A percentile compares a stretch with the other conserved stretches of the same genome.
Evolutionary conservation across 2,113 vertebrate genomes (phyloP).

Genomic region (Donacobius atricapilla): DNA sequence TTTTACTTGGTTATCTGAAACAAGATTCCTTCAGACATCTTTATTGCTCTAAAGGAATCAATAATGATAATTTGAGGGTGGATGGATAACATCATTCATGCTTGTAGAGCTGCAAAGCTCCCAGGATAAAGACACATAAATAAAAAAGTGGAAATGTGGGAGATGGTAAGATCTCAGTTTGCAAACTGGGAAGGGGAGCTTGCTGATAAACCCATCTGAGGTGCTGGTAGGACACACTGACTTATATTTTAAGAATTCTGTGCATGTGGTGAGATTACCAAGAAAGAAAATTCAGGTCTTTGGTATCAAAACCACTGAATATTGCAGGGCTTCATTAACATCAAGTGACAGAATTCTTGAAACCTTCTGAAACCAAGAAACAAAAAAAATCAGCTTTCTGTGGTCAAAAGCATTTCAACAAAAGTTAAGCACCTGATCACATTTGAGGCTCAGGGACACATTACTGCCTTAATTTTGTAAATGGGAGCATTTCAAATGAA

Average conservation of each 20-base stretch:
- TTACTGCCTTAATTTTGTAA: background rate
- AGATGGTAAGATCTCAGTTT: background rate
- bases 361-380: background rate
- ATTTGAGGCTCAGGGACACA: background rate
- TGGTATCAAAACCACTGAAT: background rate
- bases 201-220: background rate
- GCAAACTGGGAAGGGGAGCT: background rate
- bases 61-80: background rate
- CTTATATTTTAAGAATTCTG: background rate
- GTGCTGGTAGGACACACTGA: background rate
- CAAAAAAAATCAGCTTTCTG: background rate
- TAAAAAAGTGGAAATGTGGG: background rate
- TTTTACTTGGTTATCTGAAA: background rate
- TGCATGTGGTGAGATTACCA: background rate
- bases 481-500: background rate
- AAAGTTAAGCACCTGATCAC: accelerated
- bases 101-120: background rate
- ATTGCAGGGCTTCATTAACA: background rate
- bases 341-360: background rate
- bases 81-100: background rate
- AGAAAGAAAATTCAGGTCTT: background rate
- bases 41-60: background rate
- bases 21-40: background rate
- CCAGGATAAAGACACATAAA: background rate
- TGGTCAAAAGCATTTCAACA: background rate